Evolutionary conservation across 1,140 invertebrate species (phyloP).

Genomic region (Drosophila navojoa): DNA sequence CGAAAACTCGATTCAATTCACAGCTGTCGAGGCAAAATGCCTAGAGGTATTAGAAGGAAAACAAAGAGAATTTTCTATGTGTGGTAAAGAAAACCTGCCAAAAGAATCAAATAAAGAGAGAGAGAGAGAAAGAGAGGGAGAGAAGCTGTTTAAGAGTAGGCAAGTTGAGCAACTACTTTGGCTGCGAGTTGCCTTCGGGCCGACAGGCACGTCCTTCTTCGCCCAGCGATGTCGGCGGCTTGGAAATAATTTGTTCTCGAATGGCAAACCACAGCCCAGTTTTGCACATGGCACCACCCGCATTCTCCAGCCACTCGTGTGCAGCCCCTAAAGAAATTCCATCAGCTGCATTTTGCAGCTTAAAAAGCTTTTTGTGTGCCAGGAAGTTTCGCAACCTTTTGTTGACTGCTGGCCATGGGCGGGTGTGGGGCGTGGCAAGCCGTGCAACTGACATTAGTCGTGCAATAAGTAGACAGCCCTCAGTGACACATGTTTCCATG

Average conservation of each 20-base stretch:
- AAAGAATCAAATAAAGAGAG: conserved; percentile 10
- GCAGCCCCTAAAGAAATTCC: conserved; percentile 53
- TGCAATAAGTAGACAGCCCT: conserved; percentile 79
- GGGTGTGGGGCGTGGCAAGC: not conserved
- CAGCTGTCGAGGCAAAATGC: conserved; percentile 33
- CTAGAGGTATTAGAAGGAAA: not conserved
- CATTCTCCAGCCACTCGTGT: not conserved
- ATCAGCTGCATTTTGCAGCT: conserved; percentile 64
- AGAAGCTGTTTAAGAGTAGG: not conserved
- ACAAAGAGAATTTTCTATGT: not conserved
- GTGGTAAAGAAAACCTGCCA: conserved; percentile 29
- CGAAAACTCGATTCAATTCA: not conserved
- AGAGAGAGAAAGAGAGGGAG: not conserved
- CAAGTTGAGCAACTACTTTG: conserved; percentile 29
- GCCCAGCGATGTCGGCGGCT: conserved; percentile 44
- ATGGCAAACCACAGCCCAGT: conserved; percentile 46
- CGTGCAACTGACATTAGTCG: conserved; percentile 79
- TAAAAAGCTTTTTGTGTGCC: conserved; percentile 70
- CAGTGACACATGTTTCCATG: conserved; percentile 78
- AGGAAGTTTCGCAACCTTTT: conserved; percentile 74
- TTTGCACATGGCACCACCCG: not conserved
- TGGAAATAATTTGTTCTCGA: conserved; percentile 72
- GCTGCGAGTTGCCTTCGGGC: conserved; percentile 3
- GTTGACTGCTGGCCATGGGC: conserved; percentile 44
- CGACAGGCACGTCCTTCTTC: conserved; percentile 52